Percentiles rank a stretch among this genome's conserved stretches.
Evolutionary conservation across 2,888 invertebrate genomes (phyloP).

Genomic region (Falcaria lacertinaria): DNA sequence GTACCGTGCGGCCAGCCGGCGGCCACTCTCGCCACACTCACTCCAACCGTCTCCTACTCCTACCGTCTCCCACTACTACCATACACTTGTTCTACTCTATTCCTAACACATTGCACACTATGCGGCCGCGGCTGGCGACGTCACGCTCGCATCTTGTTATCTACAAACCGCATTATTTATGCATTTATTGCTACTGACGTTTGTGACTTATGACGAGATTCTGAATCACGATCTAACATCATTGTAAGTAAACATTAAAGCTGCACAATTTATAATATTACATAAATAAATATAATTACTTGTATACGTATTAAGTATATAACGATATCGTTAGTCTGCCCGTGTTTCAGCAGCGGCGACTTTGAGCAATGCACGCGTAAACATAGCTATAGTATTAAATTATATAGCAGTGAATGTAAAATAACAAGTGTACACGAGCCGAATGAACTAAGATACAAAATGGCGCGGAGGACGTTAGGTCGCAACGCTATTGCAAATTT

Average conservation of each 20-base stretch:
- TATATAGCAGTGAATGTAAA: constrained; percentile 56
- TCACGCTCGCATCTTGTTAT: constrained; percentile 42
- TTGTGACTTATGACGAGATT: constrained; percentile 80
- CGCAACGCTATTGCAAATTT: constrained; percentile 42
- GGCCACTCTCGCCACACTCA: constrained; percentile 11
- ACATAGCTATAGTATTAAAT: constrained; percentile 35
- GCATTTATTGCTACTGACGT: constrained; percentile 75
- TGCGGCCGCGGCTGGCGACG: constrained; percentile 32
- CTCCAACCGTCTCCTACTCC: constrained; percentile 13
- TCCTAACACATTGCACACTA: constrained; percentile 54
- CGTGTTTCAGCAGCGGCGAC: constrained; percentile 47
- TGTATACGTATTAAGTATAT: constrained; percentile 53
- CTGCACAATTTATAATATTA: constrained; percentile 72
- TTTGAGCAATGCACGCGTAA: constrained; percentile 70
- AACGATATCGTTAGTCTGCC: constrained; percentile 63
- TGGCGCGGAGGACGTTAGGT: constrained; percentile 35
- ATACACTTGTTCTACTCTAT: background rate
- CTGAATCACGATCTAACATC: constrained; percentile 79
- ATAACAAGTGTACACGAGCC: constrained; percentile 64
- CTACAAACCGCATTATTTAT: constrained; percentile 63
- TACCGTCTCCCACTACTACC: background rate
- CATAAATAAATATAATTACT: constrained; percentile 73
- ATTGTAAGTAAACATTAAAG: constrained; percentile 79
- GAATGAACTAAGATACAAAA: constrained; percentile 43
- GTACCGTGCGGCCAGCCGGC: constrained; percentile 34